Percentiles rank a stretch among this genome's conserved stretches.
Evolutionary conservation across 1,140 invertebrate species (phyloP).

Genomic region (Drosophila carrolli): DNA sequence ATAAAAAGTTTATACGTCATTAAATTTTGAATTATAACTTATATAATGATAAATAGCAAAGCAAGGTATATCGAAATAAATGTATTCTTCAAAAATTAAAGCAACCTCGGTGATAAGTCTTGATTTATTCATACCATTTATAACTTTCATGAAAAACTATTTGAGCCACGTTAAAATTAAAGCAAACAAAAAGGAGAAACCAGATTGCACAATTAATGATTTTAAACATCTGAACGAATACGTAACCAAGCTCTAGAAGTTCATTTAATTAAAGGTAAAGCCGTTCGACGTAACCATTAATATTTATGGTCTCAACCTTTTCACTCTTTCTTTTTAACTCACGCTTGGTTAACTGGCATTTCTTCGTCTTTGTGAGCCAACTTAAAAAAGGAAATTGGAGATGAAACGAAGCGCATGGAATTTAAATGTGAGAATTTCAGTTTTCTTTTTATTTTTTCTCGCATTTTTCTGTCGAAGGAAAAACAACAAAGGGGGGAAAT

Average conservation of each 20-base stretch:
- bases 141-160: neutral
- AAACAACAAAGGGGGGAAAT: constrained; percentile 22
- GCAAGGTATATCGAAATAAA: too few species aligned
- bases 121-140: constrained; percentile 2
- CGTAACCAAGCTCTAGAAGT: constrained; percentile 7
- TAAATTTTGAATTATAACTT: neutral
- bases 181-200: neutral
- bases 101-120: too few species aligned
- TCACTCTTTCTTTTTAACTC: constrained; percentile 21
- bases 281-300: constrained; percentile 27
- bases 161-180: neutral
- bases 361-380: constrained; percentile 47
- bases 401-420: constrained; percentile 55
- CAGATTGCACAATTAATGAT: constrained; percentile 1
- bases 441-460: constrained; percentile 23
- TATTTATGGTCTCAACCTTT: constrained; percentile 41
- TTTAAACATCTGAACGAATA: neutral
- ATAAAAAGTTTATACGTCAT: constrained; percentile 12
- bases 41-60: too few species aligned
- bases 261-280: constrained; percentile 46
- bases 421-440: constrained; percentile 63
- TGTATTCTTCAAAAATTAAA: too few species aligned
- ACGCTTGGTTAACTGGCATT: constrained; percentile 43
- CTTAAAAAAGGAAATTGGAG: constrained; percentile 60
- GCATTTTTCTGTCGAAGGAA: constrained; percentile 8